Evolutionary conservation across 2,888 invertebrate species (phyloP), one percentile per base, ranked within the genome.

Genomic region (Eupelmus urozonus): DNA sequence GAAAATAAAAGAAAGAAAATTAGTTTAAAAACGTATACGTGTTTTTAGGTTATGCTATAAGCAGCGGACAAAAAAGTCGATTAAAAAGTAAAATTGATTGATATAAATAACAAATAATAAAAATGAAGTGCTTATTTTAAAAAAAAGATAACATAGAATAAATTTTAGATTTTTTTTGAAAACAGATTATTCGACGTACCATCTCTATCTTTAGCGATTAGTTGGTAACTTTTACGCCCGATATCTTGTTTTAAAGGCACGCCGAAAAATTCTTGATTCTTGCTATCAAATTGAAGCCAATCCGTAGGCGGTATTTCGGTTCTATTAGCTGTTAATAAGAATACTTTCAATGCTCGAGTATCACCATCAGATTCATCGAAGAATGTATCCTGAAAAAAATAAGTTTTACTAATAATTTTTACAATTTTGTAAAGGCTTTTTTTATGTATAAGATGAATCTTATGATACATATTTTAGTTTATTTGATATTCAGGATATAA

Each of bases 271-370:
- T 96, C 96, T 85, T 96, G 95, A 90, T 96, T 96, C 85, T 95
- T 95, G 1, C 92, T 91, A 88, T 98, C 97, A 87, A 97, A 97
- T 89, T 97, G 96, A 81, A 98, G 90, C 97, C 98, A 98, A 87
- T 95, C 94, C 16, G 93, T 91, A 0, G 92, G 85, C 5, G 93
- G 92, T 29, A 96, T 91, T 63, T 93, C 92, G 4, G 92, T 92
- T 75, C 95, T 92, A 84, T 96, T 95, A 82, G 92, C 93, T 78
- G 95, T 95, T 62, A 95, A 91, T 0, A 97, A 91, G 0, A 94
- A 93, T 81, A 98, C 91, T 59, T 93, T 93, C 81, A 98, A 91
- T 82, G 93, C 92, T 57, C 94, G 91, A 0, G 96, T 94, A 80
- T 93, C 93, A 18, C 95, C 95, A 87, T 96, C 96, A 88, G 97